Conservation (phyloP, 2,113 vertebrate species). For the Megatriorchis doriae region DNA sequence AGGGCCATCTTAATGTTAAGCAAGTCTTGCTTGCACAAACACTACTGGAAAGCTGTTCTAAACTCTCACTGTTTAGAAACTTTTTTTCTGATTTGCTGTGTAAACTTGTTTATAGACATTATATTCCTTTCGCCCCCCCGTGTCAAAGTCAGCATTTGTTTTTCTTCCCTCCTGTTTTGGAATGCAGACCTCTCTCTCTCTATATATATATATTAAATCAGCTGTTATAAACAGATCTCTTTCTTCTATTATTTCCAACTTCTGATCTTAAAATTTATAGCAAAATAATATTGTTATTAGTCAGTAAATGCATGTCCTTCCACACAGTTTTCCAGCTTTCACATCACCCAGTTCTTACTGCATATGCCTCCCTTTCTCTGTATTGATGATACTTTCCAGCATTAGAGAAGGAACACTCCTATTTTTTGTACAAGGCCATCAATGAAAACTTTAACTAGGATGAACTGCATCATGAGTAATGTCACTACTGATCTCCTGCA, state of each 20-base stretch:
- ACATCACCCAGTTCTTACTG: background rate
- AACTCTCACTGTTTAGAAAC: background rate
- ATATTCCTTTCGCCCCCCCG: background rate
- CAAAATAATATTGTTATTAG: background rate
- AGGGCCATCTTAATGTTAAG: background rate
- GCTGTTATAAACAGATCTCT: background rate
- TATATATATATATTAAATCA: background rate
- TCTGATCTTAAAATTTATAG: background rate
- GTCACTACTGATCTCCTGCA: background rate
- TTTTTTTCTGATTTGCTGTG: background rate
- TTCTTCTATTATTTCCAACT: background rate
- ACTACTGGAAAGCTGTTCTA: background rate
- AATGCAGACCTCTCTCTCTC: background rate
- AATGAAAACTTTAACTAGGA: background rate
- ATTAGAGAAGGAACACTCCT: background rate
- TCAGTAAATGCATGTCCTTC: background rate
- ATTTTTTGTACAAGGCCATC: background rate
- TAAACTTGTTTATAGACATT: background rate
- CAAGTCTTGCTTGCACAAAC: background rate
- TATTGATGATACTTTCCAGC: background rate
- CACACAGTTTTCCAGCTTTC: background rate
- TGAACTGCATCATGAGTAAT: background rate
- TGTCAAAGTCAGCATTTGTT: background rate
- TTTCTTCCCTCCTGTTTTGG: background rate
- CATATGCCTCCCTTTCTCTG: background rate